Base-by-base conservation (phyloP, 2,888 invertebrate genomes). In the Clivina fossor region DNA sequence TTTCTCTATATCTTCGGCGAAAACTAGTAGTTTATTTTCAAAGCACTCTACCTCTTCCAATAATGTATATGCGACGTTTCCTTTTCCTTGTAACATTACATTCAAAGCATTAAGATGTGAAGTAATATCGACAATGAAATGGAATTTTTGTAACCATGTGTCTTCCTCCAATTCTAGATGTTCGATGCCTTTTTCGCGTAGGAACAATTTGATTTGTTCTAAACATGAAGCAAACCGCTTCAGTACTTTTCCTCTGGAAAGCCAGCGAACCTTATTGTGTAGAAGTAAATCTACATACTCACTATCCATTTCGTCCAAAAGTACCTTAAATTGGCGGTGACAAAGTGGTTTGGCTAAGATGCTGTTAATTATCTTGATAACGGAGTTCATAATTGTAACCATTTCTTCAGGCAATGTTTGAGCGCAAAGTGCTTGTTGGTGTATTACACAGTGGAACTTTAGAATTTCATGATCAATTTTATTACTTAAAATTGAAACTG, bases 41-140 rank as follows among this genome's bases (percentile, higher is more conserved):
- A 62, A 62, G 51, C 53, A 51, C 47, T 60, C 54, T 1, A 62
- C 56, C 62, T 62, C 60, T 62, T 40, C 40, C 5, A 64, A 49
- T 60, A 62, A 55, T 40, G 55, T 54, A 66, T 60, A 60, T 56
- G 58, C 58, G 60, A 24, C 41, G 58, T 65, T 67, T 63, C 62
- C 61, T 57, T 66, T 65, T 57, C 62, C 61, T 58, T 67, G 65
- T 60, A 68, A 62, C 65, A 65, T 65, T 59, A 50, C 61, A 65
- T 65, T 66, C 56, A 65, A 62, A 61, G 64, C 58, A 66, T 67
- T 66, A 65, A 67, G 61, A 61, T 67, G 60, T 58, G 61, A 57
- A 57, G 63, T 65, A 59, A 65, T 59, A 58, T 64, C 63, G 59
- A 66, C 64, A 63, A 65, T 65, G 61, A 67, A 66, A 62, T 67